Evolutionary conservation across 2,113 vertebrate species (phyloP), one percentile per base, ranked within the genome.

Genomic region (Paedocypris sp.): DNA sequence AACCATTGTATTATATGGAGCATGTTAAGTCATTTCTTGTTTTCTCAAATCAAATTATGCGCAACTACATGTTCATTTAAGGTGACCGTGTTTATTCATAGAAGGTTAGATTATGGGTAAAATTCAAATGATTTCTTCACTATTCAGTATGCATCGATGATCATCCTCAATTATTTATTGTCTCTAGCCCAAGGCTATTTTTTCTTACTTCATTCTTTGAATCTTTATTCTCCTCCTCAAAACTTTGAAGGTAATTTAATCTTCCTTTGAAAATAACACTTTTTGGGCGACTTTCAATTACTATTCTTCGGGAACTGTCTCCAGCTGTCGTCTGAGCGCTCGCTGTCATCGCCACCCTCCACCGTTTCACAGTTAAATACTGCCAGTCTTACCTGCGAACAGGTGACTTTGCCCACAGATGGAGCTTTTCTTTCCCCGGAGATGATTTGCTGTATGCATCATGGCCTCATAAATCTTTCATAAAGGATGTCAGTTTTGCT

Each of bases 401-500:
- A 83, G 79, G 80, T 79, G 78, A 82, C 82, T 71, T 76, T 23
- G 26, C 79, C 83, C 80, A 80, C 83, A 86, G 83, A 84, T 84
- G 82, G 79, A 82, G 66, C 77, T 78, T 68, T 68, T 69, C 70
- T 52, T 61, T 79, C 85, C 79, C 79, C 39, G 20, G 80, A 80
- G 83, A 82, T 62, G 75, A 77, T 72, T 75, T 72, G 66, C 77
- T 83, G 77, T 78, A 82, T 85, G 81, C 81, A 83, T 85, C 82
- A 82, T 79, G 72, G 78, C 60, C 82, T 84, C 82, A 87, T 87
- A 85, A 84, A 87, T 87, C 82, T 85, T 87, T 87, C 74, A 87
- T 84, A 85, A 85, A 83, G 79, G 71, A 82, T 85, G 83, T 87
- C 83, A 85, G 82, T 85, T 87, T 85, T 85, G 85, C 83, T 87